Conservation (phyloP, 2,888 invertebrate genomes). For the Notodonta ziczac region DNA sequence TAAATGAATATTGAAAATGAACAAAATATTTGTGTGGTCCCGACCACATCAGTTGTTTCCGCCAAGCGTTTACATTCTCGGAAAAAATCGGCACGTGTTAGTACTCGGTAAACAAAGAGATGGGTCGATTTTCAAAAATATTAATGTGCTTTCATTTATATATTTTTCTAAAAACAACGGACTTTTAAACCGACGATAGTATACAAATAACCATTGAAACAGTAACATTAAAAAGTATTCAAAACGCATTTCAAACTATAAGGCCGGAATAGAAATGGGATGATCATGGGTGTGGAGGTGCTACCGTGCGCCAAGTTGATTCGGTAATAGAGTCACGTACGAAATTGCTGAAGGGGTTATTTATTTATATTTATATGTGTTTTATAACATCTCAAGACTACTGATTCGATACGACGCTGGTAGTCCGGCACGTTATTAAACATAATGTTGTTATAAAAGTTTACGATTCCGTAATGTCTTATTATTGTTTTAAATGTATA, state of each 20-base stretch:
- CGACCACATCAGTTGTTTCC: slow-evolving; percentile 29
- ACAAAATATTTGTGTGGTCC: slow-evolving; percentile 54
- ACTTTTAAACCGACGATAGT: no score
- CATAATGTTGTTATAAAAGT: not conserved
- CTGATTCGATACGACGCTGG: slow-evolving; percentile 21
- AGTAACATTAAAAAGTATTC: slow-evolving; percentile 52
- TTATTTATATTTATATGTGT: slow-evolving; percentile 37
- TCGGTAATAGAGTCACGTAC: slow-evolving; percentile 70
- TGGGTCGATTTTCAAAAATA: no score
- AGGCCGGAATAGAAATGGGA: slow-evolving; percentile 69
- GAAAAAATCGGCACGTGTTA: slow-evolving; percentile 30
- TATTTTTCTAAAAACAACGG: not conserved
- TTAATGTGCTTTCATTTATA: no score
- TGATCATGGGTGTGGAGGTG: slow-evolving; percentile 57
- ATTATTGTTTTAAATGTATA: not conserved
- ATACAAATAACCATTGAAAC: no score
- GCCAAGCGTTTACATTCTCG: slow-evolving; percentile 25
- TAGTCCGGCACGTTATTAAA: not conserved
- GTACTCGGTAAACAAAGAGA: not conserved
- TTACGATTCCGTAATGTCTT: not conserved
- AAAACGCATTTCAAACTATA: slow-evolving; percentile 61
- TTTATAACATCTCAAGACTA: slow-evolving; percentile 22
- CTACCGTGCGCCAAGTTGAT: slow-evolving; percentile 64
- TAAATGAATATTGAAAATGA: slow-evolving; percentile 41
- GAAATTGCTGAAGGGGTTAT: slow-evolving; percentile 57